Evolutionary conservation across 2,113 vertebrate genomes (phyloP).

Genomic region (Oreocharis arfaki): DNA sequence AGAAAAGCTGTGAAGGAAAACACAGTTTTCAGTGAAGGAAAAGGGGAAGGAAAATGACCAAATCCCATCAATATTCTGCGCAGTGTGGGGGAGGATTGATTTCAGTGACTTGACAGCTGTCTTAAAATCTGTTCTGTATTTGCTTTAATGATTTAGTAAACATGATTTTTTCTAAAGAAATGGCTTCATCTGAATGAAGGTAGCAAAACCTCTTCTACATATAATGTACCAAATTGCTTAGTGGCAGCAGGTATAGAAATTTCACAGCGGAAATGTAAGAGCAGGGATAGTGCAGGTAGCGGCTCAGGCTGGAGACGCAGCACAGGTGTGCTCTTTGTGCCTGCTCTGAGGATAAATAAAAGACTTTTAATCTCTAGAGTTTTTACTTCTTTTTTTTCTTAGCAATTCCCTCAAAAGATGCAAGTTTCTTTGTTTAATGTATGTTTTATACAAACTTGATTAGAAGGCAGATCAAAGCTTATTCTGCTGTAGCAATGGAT

Average conservation of each 20-base stretch:
- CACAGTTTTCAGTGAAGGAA: not conserved
- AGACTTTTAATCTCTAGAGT: not conserved
- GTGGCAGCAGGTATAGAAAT: not conserved
- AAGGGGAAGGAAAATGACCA: not conserved
- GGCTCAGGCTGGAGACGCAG: not conserved
- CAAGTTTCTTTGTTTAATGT: not conserved
- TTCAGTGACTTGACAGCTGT: not conserved
- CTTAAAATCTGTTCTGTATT: not conserved
- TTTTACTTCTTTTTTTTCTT: not conserved
- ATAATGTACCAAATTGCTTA: not conserved
- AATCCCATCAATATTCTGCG: not conserved
- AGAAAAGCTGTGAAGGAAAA: not conserved
- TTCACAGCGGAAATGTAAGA: not conserved
- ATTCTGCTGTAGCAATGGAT: not conserved
- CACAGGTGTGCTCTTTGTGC: not conserved
- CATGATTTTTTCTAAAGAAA: not conserved
- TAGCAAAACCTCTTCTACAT: not conserved
- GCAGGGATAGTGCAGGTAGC: not conserved
- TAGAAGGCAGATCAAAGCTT: not conserved
- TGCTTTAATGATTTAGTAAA: not conserved
- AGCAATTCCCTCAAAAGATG: not conserved
- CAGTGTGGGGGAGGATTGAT: accelerated
- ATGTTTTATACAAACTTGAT: not conserved
- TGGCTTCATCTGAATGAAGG: not conserved
- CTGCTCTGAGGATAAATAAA: not conserved